A percentile compares a stretch with the other conserved stretches of the same genome.
Evolutionary conservation across 1,140 invertebrate genomes (phyloP).

Genomic region (Formica selysi): DNA sequence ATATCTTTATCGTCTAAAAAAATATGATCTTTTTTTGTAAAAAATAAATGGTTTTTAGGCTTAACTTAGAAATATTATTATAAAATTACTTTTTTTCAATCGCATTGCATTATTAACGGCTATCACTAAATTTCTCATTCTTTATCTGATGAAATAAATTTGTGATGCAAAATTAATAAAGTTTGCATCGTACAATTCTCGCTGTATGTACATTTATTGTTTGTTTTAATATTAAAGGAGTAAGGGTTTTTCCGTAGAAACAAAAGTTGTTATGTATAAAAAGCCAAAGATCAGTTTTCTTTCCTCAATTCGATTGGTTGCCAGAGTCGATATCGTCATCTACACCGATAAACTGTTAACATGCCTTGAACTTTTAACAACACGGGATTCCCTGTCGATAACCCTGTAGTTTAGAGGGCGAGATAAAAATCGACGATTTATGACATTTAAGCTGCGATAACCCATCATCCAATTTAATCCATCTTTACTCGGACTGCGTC

Average conservation of each 20-base stretch:
- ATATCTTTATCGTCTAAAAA: background rate
- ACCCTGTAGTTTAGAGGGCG: conserved; percentile 36
- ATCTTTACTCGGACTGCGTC: background rate
- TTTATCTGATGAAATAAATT: background rate
- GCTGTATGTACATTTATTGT: background rate
- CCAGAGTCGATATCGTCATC: background rate
- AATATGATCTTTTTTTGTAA: background rate
- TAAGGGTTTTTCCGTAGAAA: background rate
- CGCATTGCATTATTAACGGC: background rate
- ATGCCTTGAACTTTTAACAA: conserved; percentile 40
- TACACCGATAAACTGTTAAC: conserved; percentile 51
- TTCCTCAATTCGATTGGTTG: background rate
- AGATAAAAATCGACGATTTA: conserved; percentile 61
- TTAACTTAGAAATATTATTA: background rate
- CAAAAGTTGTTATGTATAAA: background rate
- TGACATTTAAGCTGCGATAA: conserved; percentile 18
- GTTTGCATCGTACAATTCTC: background rate
- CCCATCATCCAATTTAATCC: background rate
- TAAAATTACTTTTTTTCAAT: background rate
- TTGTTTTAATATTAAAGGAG: background rate
- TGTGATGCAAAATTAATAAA: background rate
- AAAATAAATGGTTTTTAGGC: background rate
- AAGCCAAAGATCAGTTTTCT: conserved; percentile 3
- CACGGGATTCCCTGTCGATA: conserved; percentile 53
- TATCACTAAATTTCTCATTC: background rate